These are phyloP conservation scores for Callorhinus ursinus DNA, from an alignment of 2,113 vertebrate species.

Conservation along the genomic window DNA sequence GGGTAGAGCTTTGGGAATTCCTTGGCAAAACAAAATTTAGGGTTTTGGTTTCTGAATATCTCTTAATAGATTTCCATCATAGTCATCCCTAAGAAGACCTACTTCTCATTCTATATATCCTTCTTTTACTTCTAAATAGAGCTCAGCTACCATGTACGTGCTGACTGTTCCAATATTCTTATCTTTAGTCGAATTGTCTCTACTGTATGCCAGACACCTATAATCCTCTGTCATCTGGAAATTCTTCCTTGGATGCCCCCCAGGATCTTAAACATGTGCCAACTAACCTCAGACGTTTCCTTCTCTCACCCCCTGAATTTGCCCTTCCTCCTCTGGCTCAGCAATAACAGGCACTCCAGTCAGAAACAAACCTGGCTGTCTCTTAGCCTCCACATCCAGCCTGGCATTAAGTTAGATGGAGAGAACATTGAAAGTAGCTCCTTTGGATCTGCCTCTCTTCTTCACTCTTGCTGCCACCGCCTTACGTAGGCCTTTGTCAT, in stretches of 20 bases:
- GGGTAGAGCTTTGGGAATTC: background rate
- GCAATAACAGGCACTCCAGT: background rate
- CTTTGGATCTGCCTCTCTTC: background rate
- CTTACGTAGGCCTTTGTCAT: background rate
- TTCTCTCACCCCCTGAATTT: background rate
- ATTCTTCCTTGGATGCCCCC: background rate
- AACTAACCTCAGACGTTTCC: background rate
- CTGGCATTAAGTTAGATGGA: background rate
- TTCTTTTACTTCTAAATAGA: slow-evolving; percentile 38
- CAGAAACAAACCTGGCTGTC: background rate
- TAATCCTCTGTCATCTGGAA: background rate
- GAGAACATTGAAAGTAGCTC: background rate
- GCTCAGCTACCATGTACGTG: background rate
- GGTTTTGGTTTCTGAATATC: background rate
- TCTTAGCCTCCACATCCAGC: background rate
- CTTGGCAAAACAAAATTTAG: background rate
- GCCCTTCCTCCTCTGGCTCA: background rate
- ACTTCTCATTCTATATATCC: background rate
- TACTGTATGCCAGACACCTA: background rate
- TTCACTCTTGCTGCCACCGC: background rate
- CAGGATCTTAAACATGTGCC: background rate
- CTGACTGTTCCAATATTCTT: background rate
- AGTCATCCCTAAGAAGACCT: background rate
- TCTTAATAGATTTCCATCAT: background rate
- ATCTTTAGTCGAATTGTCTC: background rate